Conservation (phyloP, 2,888 invertebrate genomes). For the Eupithecia centaureata region DNA sequence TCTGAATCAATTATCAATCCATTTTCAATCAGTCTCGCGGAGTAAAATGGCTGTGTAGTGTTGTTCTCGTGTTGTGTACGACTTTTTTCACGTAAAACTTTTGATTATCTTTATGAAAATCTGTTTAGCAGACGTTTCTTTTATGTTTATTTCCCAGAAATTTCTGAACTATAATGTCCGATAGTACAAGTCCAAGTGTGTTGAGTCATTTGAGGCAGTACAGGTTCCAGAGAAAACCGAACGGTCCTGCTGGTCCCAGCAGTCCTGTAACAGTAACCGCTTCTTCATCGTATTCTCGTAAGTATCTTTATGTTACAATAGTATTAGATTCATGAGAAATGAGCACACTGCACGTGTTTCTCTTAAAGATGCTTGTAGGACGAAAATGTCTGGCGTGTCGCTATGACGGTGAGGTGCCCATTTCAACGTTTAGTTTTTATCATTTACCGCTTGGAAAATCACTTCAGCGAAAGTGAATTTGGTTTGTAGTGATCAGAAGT, state of each 20-base stretch:
- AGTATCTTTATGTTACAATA: constrained; percentile 51
- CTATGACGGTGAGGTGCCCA: constrained; percentile 46
- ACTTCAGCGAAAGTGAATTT: not conserved
- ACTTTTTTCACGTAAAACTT: constrained; percentile 60
- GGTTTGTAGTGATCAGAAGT: not conserved
- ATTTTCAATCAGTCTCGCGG: constrained; percentile 67
- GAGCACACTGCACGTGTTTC: constrained; percentile 52
- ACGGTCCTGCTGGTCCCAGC: constrained; percentile 63
- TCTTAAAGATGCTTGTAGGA: constrained; percentile 20
- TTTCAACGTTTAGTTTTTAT: constrained; percentile 52
- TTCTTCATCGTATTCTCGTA: constrained; percentile 70
- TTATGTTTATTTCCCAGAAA: constrained; percentile 40
- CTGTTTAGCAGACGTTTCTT: constrained; percentile 24
- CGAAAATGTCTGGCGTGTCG: constrained; percentile 43
- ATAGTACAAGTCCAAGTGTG: constrained; percentile 82
- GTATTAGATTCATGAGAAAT: constrained; percentile 21
- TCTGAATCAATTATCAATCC: not conserved
- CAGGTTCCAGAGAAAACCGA: constrained; percentile 87
- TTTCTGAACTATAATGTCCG: constrained; percentile 68
- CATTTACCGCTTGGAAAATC: constrained; percentile 36
- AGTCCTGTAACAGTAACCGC: constrained; percentile 66
- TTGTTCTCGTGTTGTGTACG: constrained; percentile 68
- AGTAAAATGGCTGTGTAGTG: constrained; percentile 80
- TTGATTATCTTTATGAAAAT: constrained; percentile 51
- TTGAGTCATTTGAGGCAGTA: constrained; percentile 87